These are phyloP conservation scores for Thaleichthys pacificus DNA, from an alignment of 2,797 vertebrate species.

Conservation along the genomic window DNA sequence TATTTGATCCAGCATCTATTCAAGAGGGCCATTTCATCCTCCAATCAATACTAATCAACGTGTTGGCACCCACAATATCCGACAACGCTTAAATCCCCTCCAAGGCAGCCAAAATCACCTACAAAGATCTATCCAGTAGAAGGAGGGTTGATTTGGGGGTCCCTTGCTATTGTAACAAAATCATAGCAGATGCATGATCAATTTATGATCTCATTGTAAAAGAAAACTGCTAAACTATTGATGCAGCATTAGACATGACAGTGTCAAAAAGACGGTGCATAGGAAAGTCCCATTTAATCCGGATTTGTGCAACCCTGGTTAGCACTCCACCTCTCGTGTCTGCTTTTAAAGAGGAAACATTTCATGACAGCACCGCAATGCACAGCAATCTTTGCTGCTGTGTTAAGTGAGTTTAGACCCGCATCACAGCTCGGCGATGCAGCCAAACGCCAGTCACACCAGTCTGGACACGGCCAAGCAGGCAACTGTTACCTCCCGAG, in stretches of 20 bases:
- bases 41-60: constrained; percentile 82
- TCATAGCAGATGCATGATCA: not conserved
- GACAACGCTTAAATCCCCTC: constrained; percentile 67
- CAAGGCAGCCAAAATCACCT: constrained; percentile 36
- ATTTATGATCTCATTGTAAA: constrained; percentile 37
- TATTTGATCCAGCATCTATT: constrained; percentile 78
- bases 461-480: constrained; percentile 57
- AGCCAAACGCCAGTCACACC: constrained; percentile 46
- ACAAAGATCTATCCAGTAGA: constrained; percentile 33
- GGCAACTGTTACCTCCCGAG: constrained; percentile 40
- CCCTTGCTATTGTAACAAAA: constrained; percentile 11
- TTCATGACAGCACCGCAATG: constrained; percentile 57
- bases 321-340: not conserved
- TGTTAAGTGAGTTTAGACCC: constrained; percentile 46
- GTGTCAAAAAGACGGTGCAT: not conserved
- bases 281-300: not conserved
- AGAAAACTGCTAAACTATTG: constrained; percentile 54
- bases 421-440: constrained; percentile 28
- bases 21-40: constrained; percentile 72
- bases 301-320: not conserved
- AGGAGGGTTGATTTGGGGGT: no score
- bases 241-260: constrained; percentile 33
- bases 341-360: constrained; percentile 50
- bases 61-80: constrained; percentile 57
- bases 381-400: constrained; percentile 49